phyloP scores from a whole-genome alignment of 1,140 invertebrate genomes.

The Drosophila bocki region DNA sequence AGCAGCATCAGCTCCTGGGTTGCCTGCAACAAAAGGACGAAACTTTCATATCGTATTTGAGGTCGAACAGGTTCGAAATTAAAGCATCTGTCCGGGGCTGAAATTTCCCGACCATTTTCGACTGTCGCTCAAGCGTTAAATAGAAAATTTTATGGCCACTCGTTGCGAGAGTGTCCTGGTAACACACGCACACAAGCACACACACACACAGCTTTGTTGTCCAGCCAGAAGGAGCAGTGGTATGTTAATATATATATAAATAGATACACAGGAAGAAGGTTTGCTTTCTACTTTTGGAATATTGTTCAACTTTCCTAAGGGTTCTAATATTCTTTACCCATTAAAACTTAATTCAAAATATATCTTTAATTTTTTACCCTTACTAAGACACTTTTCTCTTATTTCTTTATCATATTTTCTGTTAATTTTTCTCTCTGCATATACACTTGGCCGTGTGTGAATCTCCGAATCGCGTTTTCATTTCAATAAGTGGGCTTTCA shows the following conservation, averaged over 20 bases:
- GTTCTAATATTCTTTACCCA: too few species aligned
- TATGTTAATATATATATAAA: conserved; percentile 14
- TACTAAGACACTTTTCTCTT: too few species aligned
- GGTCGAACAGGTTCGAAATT: conserved; percentile 66
- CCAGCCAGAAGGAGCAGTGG: conserved; percentile 17
- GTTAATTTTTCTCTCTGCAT: not conserved
- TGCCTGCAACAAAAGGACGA: conserved; percentile 45
- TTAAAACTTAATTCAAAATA: not conserved
- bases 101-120: conserved; percentile 24
- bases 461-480: conserved; percentile 44
- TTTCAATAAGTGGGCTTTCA: conserved; percentile 79
- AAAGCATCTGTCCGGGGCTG: conserved; percentile 39
- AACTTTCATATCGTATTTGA: conserved; percentile 68
- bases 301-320: too few species aligned
- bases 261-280: not conserved
- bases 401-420: not conserved
- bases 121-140: conserved; percentile 74
- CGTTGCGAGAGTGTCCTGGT: conserved; percentile 46
- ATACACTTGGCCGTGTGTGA: conserved; percentile 6
- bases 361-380: not conserved
- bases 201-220: conserved; percentile 13
- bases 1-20: not conserved
- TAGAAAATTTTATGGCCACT: conserved; percentile 77
- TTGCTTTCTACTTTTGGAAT: too few species aligned
- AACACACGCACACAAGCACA: conserved; percentile 39